Conservation (phyloP, 2,888 invertebrate species). For the Polietes domitor region DNA sequence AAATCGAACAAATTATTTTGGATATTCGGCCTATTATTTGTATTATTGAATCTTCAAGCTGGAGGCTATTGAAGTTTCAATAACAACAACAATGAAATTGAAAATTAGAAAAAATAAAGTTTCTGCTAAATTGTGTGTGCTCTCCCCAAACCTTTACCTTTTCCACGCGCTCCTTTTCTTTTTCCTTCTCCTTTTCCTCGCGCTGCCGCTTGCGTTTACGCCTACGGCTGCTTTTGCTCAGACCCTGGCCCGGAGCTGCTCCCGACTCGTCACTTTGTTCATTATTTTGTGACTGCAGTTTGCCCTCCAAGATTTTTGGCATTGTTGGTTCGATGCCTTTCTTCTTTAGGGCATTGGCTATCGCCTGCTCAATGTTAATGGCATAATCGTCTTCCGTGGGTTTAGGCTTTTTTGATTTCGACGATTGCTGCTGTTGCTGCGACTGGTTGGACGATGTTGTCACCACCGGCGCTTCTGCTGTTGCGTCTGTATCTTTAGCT, state of each 20-base stretch:
- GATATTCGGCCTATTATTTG: too few relatives aligned
- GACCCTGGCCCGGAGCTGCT: conserved; percentile 60
- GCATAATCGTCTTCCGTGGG: conserved; percentile 88
- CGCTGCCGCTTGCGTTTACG: conserved; percentile 78
- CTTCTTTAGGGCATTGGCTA: conserved; percentile 88
- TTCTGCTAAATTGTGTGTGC: too few relatives aligned
- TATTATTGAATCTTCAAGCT: too few relatives aligned
- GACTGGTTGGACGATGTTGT: conserved; percentile 44
- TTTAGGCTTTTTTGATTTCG: conserved; percentile 81
- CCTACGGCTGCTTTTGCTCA: conserved; percentile 76
- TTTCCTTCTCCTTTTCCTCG: conserved; percentile 77
- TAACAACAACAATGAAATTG: neutral
- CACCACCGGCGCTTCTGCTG: conserved; percentile 45
- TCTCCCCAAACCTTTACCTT: too few relatives aligned
- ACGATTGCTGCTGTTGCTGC: conserved; percentile 46
- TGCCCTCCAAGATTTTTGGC: conserved; percentile 79
- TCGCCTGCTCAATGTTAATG: conserved; percentile 89
- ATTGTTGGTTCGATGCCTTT: conserved; percentile 82
- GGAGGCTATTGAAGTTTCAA: neutral
- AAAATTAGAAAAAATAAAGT: too few relatives aligned
- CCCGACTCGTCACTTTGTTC: conserved; percentile 82
- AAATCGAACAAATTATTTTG: neutral
- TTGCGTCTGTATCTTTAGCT: conserved; percentile 30
- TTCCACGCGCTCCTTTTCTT: conserved; percentile 75
- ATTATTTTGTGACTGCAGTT: conserved; percentile 81